These are phyloP conservation scores for Rhodeus uyekii DNA, from an alignment of 2,797 vertebrate species.

Conservation along the genomic window DNA sequence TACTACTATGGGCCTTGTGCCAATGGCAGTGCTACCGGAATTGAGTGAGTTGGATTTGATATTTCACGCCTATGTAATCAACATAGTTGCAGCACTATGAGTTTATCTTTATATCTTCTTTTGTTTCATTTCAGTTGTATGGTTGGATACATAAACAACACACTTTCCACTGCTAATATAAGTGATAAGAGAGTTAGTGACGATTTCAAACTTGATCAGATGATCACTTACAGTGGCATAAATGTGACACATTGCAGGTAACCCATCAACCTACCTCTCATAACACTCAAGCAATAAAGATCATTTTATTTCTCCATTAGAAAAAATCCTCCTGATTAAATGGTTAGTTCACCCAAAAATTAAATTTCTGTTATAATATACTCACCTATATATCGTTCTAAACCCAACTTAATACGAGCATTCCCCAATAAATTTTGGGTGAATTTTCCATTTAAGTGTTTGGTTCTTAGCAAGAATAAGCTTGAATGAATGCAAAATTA, in stretches of 20 bases:
- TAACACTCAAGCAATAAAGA: not conserved
- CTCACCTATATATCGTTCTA: too few species aligned
- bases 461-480: not conserved
- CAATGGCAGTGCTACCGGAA: slow-evolving; percentile 41
- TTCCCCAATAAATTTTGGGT: too few species aligned
- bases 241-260: slow-evolving; percentile 86
- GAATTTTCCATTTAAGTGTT: not conserved
- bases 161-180: slow-evolving; percentile 81
- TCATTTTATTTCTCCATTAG: not conserved
- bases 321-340: not conserved
- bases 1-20: slow-evolving; percentile 87
- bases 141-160: slow-evolving; percentile 87
- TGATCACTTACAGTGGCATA: slow-evolving; percentile 53
- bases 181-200: slow-evolving; percentile 64
- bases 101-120: not conserved
- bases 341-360: not conserved
- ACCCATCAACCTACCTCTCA: too few species aligned
- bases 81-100: not conserved
- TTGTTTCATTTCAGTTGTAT: slow-evolving; percentile 80
- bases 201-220: slow-evolving; percentile 58
- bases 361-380: too few species aligned
- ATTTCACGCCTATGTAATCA: not conserved
- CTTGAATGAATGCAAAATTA: not conserved
- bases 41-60: slow-evolving; percentile 75
- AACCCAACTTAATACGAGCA: too few species aligned